phyloP scores from a whole-genome alignment of 2,888 invertebrate genomes.

The Drosophila multiciliata region DNA sequence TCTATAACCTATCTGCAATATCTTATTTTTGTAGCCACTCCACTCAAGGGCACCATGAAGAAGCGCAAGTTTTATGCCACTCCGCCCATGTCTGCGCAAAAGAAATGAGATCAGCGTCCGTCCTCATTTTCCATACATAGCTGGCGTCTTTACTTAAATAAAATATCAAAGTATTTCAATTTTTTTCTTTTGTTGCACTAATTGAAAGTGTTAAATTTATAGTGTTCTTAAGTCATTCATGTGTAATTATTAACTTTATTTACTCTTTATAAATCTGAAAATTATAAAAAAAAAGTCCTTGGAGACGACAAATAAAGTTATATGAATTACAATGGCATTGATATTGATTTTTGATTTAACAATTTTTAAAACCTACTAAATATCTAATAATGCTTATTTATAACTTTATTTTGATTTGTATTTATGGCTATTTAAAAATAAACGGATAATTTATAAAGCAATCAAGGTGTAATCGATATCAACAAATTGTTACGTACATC shows the following conservation, averaged over 20 bases:
- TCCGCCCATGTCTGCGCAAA: constrained; percentile 78
- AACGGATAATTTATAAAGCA: neutral
- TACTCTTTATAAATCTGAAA: constrained; percentile 13
- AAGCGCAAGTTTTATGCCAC: constrained; percentile 83
- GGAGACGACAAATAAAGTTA: constrained; percentile 5
- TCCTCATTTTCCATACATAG: constrained; percentile 31
- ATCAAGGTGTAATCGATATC: neutral
- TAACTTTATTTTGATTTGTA: neutral
- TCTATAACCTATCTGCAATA: neutral
- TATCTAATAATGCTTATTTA: neutral
- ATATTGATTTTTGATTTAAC: neutral
- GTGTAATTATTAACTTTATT: constrained; percentile 27
- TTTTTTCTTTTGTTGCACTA: constrained; percentile 55
- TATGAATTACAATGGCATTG: constrained; percentile 6
- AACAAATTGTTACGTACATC: neutral
- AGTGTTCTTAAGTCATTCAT: neutral
- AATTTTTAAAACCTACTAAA: neutral
- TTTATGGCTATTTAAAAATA: neutral
- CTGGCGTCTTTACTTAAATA: constrained; percentile 69
- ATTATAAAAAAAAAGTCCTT: constrained; percentile 13
- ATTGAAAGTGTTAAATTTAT: constrained; percentile 39
- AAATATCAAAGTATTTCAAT: constrained; percentile 52
- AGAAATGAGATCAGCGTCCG: constrained; percentile 57
- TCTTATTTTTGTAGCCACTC: constrained; percentile 74
- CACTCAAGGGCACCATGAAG: constrained; percentile 82